Evolutionary conservation across 30 jellyfish, hydroid and myxozoan genomes (phyloP).

Genomic region (Aurelia aurita): DNA sequence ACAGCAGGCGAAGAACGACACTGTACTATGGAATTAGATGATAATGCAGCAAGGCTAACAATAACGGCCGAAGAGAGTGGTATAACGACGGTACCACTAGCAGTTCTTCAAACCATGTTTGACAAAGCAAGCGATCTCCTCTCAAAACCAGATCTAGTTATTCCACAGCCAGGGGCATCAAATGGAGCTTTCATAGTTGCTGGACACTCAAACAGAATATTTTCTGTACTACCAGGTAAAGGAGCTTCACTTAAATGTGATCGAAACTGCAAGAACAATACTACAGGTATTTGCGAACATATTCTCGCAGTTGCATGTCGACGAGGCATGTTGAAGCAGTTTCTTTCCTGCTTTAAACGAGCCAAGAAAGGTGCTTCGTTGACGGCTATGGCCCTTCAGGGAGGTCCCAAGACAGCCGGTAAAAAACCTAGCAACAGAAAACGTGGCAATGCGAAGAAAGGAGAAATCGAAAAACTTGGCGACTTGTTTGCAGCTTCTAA

Average conservation of each 20-base stretch:
- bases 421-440: slow-evolving; percentile 8
- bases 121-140: slow-evolving; percentile 12
- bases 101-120: neutral
- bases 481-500: neutral
- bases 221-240: neutral
- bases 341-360: slow-evolving; percentile 10
- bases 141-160: slow-evolving; percentile 2
- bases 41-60: neutral
- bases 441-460: neutral
- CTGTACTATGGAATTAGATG: too few species aligned
- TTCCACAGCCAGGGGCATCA: slow-evolving; percentile 13
- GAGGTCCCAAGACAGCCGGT: slow-evolving; percentile 18
- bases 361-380: slow-evolving; percentile 1
- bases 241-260: slow-evolving; percentile 15
- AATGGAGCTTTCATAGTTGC: slow-evolving; percentile 9
- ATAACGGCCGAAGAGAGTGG: slow-evolving; percentile 13
- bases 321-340: neutral
- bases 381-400: slow-evolving; percentile 17
- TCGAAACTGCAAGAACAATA: slow-evolving; percentile 4
- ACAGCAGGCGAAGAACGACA: neutral
- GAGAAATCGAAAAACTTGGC: neutral
- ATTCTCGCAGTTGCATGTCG: slow-evolving; percentile 13
- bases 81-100: slow-evolving; percentile 1
- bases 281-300: slow-evolving; percentile 16
- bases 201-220: slow-evolving; percentile 11